Conservation (phyloP, 2,888 invertebrate species). For the Ophion costatus region DNA sequence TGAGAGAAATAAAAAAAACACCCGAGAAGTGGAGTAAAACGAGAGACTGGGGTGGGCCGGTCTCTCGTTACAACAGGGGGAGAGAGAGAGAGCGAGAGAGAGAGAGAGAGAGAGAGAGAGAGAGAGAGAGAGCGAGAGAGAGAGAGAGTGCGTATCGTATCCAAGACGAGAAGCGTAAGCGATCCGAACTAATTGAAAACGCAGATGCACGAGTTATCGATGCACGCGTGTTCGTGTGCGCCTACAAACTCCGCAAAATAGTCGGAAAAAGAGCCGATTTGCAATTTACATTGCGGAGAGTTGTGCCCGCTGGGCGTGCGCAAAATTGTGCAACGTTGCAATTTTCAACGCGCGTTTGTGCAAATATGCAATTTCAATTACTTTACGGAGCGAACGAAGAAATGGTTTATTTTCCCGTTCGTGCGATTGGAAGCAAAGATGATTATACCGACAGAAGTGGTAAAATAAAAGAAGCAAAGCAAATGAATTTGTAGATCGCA, state of each 20-base stretch:
- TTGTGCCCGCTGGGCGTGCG: conserved; percentile 15
- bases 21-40: conserved; percentile 45
- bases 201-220: conserved; percentile 63
- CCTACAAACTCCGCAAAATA: background rate
- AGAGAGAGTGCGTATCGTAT: conserved; percentile 5
- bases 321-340: conserved; percentile 12
- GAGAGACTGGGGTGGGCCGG: conserved; percentile 11
- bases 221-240: conserved; percentile 3
- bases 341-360: conserved; percentile 1
- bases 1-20: conserved; percentile 18
- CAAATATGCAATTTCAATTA: conserved; percentile 31
- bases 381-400: too few relatives aligned
- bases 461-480: too few relatives aligned
- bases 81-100: background rate
- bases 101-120: conserved; percentile 15
- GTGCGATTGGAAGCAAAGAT: too few relatives aligned
- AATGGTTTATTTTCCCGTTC: too few relatives aligned
- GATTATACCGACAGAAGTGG: too few relatives aligned
- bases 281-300: conserved; percentile 18
- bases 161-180: conserved; percentile 48
- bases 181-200: conserved; percentile 62
- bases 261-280: conserved; percentile 34
- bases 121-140: background rate
- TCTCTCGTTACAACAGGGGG: too few relatives aligned
- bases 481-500: too few relatives aligned